Base-by-base conservation (phyloP, 2,888 invertebrate genomes). In the Beris morrisii region DNA sequence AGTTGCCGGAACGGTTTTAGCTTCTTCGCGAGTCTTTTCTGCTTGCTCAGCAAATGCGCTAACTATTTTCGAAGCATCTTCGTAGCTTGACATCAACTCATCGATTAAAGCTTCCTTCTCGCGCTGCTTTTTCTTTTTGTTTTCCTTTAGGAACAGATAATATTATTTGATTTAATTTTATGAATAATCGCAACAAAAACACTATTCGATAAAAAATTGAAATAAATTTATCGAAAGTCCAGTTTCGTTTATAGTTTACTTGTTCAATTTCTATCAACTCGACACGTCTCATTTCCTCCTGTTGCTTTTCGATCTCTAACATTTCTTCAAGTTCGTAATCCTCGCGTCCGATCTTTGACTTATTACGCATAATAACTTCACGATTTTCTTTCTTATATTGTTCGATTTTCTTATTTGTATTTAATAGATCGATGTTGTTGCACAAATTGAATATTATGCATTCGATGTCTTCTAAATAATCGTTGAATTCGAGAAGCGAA, bases 391-490 rank as follows among this genome's bases (percentile, higher is more conserved):
- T 90, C 78, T 94, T 95, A 76, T 94, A 96, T 73, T 91, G 90
- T 76, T 95, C 95, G 71, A 96, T 94, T 74, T 85, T 89, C 77
- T 92, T 93, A 79, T 93, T 95, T 0, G 95, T 97, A 71, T 89
- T 89, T 46, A 93, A 86, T 53, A 94, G 83, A 79, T 97, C 95
- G 68, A 95, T 90, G 77, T 95, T 91, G 82, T 95, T 92, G 2
- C 88, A 87, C 73, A 98, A 82, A 83, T 97, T 97, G 79, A 87
- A 96, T 67, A 98, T 89, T 72, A 97, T 92, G 0, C 87, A 88
- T 81, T 97, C 98, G 50, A 97, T 87, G 82, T 94, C 92, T 82
- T 99, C 99, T 72, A 99, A 84, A 79, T 99, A 99, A 80, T 97
- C 93, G 81, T 99, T 97, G 79, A 90, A 99, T 67, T 95, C 96